Evolutionary conservation across 92 coral and sea anemone genomes (phyloP), one percentile per base, ranked within the genome.

Genomic region (Bergia sp.): DNA sequence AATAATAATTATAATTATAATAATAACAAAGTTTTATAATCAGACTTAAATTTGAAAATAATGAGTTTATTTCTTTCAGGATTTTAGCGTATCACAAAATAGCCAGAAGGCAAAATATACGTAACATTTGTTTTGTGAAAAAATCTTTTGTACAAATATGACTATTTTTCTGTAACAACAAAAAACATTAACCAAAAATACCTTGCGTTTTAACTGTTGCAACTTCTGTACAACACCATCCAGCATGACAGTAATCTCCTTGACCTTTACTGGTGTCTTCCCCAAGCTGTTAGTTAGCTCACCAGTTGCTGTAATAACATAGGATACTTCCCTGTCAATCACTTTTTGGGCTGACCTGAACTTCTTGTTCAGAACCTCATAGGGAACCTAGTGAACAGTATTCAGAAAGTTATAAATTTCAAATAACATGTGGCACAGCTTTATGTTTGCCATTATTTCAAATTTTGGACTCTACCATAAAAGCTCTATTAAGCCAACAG

Each of bases 341-440:
- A 93, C 94, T 83, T 97, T 97, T 89, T 97, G 99, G 7, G 99
- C 98, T 89, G 98, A 91, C 20, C 99, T 93, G 73, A 97, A 97
- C 90, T 91, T 97, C 82, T 97, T 97, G 85, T 97, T 97, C 49
- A 97, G 93, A 37, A 96, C 89, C 86, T 97, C 99, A 88, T 97
- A 97, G 4, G 99, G 99, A 13, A 97, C 98, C 99, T 97, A 38
- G 41, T 1, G 43, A n/a, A 23, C 40, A 73, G 11, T 81, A 21
- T 21, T 64, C 0, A 55, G 42, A 7, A 78, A 79, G 37, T 10
- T 13, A 3, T 2, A 75, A 16, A 65, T 65, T 65, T 0, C 29
- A 65, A 36, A 21, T 36, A 73, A 23, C 43, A 73, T 53, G 58
- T 0, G 1, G 58, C 58, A 53, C 2, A 53, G 16, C 58, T 10